phyloP scores from a whole-genome alignment of 2,888 invertebrate genomes.

The Pinctada fucata region DNA sequence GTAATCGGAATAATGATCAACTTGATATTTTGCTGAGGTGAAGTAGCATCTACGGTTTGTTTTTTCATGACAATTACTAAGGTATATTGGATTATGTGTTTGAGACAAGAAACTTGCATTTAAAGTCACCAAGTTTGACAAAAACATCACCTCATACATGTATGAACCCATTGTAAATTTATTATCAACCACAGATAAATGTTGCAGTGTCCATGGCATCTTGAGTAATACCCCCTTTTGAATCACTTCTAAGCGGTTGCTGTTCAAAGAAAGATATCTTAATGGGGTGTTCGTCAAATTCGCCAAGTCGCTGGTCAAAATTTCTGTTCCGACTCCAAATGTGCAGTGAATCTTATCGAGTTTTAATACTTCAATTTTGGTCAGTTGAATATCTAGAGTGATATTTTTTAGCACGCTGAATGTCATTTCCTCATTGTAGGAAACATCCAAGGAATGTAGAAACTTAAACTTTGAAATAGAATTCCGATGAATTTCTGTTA shows the following conservation, averaged over 20 bases:
- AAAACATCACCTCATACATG: background rate
- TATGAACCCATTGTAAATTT: conserved; percentile 12
- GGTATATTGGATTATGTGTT: background rate
- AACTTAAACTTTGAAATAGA: too few relatives aligned
- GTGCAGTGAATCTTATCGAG: conserved; percentile 12
- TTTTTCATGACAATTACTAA: background rate
- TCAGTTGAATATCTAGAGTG: conserved; percentile 3
- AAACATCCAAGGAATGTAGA: conserved; percentile 10
- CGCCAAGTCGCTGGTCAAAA: background rate
- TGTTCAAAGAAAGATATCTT: background rate
- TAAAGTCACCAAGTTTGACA: background rate
- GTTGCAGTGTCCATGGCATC: background rate
- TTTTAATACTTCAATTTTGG: background rate
- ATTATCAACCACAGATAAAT: conserved; percentile 12
- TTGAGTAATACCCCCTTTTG: background rate
- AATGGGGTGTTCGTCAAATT: conserved; percentile 16
- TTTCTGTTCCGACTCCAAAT: conserved; percentile 11
- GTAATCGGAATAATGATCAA: background rate
- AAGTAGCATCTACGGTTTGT: background rate
- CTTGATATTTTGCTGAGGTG: background rate
- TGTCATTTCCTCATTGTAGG: conserved; percentile 12
- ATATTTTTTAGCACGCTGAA: conserved; percentile 6
- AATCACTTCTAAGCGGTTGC: conserved; percentile 18
- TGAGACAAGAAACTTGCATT: background rate
- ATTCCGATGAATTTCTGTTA: too few relatives aligned